phyloP scores from a whole-genome alignment of 2,797 vertebrate genomes.

The Xenopus petersii region DNA sequence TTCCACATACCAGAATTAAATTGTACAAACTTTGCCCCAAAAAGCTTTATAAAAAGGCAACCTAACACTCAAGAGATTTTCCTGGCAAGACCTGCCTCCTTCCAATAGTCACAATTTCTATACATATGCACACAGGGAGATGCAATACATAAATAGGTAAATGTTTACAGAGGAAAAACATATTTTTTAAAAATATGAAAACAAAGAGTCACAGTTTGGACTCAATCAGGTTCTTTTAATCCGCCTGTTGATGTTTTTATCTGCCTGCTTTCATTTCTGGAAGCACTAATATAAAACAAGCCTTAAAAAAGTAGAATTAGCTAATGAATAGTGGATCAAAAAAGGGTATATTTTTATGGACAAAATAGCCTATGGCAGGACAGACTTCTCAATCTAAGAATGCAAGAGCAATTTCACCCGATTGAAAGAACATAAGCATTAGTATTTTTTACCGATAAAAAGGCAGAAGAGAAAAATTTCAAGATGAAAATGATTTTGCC shows the following conservation, averaged over 20 bases:
- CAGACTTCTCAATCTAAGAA: not conserved
- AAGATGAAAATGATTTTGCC: conserved; percentile 85
- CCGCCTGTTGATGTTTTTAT: not conserved
- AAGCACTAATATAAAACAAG: not conserved
- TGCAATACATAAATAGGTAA: too few species aligned
- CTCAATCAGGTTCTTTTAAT: not conserved
- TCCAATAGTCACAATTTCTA: not conserved
- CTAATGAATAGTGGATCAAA: too few species aligned
- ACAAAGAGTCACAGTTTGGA: not conserved
- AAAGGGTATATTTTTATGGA: not conserved
- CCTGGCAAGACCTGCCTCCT: too few species aligned
- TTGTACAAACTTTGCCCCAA: not conserved
- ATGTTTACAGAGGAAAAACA: too few species aligned
- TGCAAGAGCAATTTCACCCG: not conserved
- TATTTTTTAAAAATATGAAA: too few species aligned
- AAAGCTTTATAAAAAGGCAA: not conserved
- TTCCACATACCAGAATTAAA: conserved; percentile 56
- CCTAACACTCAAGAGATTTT: not conserved
- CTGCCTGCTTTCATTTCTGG: not conserved
- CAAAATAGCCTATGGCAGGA: not conserved
- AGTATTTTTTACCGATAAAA: conserved; percentile 59
- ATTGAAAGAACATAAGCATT: conserved; percentile 7
- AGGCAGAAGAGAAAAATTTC: conserved; percentile 58
- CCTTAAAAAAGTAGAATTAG: too few species aligned
- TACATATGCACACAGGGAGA: not conserved